Conservation (phyloP, 1,140 invertebrate species). For the Drosophila sp. region DNA sequence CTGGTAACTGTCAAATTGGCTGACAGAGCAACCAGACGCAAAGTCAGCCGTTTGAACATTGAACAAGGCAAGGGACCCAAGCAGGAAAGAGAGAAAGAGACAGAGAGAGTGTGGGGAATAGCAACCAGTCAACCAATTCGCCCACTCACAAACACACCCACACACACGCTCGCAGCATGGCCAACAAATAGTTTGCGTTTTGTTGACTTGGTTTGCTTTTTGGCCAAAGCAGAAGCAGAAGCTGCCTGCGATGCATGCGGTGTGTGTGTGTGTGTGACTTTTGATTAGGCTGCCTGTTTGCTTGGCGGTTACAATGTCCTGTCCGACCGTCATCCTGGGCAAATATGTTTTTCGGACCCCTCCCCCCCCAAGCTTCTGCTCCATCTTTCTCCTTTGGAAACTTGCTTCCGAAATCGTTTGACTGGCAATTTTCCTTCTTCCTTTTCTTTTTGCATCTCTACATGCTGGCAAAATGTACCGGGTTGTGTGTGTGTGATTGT, state of each 20-base stretch:
- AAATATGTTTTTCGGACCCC: conserved; percentile 61
- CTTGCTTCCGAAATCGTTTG: conserved; percentile 31
- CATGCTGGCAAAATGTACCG: conserved; percentile 3
- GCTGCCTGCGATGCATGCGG: conserved; percentile 2
- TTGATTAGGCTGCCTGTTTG: conserved; percentile 76
- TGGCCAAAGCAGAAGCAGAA: conserved; percentile 59
- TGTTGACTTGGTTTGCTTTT: conserved; percentile 72
- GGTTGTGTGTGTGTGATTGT: background rate
- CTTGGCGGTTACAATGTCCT: conserved; percentile 59
- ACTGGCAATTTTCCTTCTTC: conserved; percentile 9
- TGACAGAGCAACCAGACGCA: conserved; percentile 54
- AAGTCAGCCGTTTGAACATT: conserved; percentile 24
- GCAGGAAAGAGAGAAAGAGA: no score
- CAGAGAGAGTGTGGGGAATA: background rate
- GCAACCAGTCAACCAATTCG: conserved; percentile 8
- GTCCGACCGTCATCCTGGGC: conserved; percentile 46
- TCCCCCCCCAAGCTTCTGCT: conserved; percentile 8
- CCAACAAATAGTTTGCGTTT: conserved; percentile 77
- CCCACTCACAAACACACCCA: conserved; percentile 4
- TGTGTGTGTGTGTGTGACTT: conserved; percentile 66
- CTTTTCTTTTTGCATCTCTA: conserved; percentile 22
- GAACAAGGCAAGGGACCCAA: background rate
- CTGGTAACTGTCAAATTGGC: conserved; percentile 76
- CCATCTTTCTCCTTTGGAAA: conserved; percentile 21
- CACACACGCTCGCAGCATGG: conserved; percentile 40